These are phyloP conservation scores for Stichodactyla mertensii DNA, from an alignment of 64 coral and sea anemone genomes.

Conservation along the genomic window DNA sequence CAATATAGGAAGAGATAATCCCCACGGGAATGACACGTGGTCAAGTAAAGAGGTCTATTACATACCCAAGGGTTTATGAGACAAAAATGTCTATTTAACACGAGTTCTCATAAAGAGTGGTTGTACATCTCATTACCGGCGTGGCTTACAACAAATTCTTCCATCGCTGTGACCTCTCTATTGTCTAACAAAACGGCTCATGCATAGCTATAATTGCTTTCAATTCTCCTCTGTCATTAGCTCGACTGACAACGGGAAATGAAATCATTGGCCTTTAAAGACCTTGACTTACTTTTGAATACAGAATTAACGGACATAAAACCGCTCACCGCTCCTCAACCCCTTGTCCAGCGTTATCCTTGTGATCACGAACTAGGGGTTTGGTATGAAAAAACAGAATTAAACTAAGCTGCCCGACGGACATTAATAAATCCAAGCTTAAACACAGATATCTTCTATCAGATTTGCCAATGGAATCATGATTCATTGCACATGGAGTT, in stretches of 20 bases:
- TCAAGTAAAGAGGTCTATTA: no score
- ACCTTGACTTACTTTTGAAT: background rate
- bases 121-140: no score
- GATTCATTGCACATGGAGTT: background rate
- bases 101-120: no score
- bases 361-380: background rate
- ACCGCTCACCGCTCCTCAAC: background rate
- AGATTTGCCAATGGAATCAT: background rate
- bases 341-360: background rate
- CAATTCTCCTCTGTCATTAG: constrained; percentile 4
- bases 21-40: no score
- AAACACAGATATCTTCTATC: background rate
- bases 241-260: background rate
- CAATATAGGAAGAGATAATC: no score
- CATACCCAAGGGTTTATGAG: no score
- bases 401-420: background rate
- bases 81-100: no score
- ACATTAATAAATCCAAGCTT: background rate
- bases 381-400: background rate
- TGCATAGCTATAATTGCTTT: background rate
- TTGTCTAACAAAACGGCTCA: constrained; percentile 11
- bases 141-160: no score
- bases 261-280: constrained; percentile 13
- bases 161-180: background rate
- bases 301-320: background rate